Percentiles rank a stretch among this genome's conserved stretches.
Conservation (phyloP, 2,888 invertebrate species). For the Campoplex capitator region DNA sequence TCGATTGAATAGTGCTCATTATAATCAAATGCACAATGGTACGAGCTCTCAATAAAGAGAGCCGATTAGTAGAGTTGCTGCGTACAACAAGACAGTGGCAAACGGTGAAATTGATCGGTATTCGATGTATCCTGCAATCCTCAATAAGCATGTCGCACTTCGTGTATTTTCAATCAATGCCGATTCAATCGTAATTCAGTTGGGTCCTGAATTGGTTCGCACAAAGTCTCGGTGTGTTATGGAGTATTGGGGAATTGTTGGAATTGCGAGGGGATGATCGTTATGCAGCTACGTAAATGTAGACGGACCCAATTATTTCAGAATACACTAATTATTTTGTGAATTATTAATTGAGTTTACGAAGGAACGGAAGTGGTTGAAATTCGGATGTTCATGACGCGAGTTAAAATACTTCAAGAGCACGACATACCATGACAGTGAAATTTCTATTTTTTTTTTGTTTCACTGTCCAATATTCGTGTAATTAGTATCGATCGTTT, state of each 20-base stretch:
- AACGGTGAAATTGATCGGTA: constrained; percentile 21
- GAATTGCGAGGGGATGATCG: background rate
- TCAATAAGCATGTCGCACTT: constrained; percentile 6
- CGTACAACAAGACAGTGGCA: background rate
- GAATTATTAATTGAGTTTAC: background rate
- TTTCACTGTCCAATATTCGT: background rate
- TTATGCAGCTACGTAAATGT: background rate
- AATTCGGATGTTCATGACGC: background rate
- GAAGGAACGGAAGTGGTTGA: background rate
- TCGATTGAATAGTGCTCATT: constrained; percentile 3
- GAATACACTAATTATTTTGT: background rate
- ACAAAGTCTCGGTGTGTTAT: background rate
- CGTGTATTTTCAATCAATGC: background rate
- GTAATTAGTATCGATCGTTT: background rate
- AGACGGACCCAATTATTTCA: background rate
- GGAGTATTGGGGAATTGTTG: background rate
- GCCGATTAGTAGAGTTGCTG: background rate
- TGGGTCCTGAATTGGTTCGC: background rate
- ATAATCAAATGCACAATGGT: background rate
- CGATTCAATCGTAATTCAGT: constrained; percentile 1
- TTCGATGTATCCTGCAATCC: background rate
- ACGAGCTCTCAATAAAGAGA: constrained; percentile 23
- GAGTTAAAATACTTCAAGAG: no score
- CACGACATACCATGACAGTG: no score
- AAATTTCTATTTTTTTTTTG: no score